Percentiles rank a stretch among this genome's conserved stretches.
Conservation (phyloP, 2,113 vertebrate genomes). For the Nerophis ophidion region DNA sequence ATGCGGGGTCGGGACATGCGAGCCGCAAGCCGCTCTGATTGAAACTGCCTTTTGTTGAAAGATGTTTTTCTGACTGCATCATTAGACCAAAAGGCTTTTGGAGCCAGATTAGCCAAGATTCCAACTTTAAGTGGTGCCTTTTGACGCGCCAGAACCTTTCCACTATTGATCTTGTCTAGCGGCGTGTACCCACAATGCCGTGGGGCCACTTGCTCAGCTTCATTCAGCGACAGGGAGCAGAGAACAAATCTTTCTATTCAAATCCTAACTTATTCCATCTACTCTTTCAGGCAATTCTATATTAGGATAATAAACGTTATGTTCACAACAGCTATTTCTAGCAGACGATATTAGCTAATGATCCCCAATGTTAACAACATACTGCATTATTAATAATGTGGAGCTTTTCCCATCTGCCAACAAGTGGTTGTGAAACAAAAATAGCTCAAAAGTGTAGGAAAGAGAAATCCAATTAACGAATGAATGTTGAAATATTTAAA, state of each 20-base stretch:
- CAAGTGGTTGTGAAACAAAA: neutral
- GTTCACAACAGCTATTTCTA: too few relatives aligned
- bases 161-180: conserved; percentile 11
- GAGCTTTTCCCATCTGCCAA: neutral
- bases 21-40: conserved; percentile 22
- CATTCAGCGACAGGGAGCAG: neutral
- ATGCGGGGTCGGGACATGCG: conserved; percentile 19
- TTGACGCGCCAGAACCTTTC: conserved; percentile 2
- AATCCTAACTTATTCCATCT: neutral
- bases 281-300: neutral
- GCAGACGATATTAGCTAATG: neutral
- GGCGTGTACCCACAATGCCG: neutral
- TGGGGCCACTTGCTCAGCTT: neutral
- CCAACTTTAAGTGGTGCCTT: conserved; percentile 10
- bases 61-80: conserved; percentile 19
- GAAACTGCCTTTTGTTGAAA: conserved; percentile 2
- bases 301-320: neutral
- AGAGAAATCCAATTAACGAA: neutral
- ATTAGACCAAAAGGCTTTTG: conserved; percentile 5
- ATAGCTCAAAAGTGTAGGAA: neutral
- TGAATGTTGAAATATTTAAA: neutral
- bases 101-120: conserved; percentile 3
- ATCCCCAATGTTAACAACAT: neutral
- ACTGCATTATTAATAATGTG: neutral
- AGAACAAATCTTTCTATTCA: neutral